These are phyloP conservation scores for Rallus limicola DNA, from an alignment of 2,113 vertebrate genomes.

Conservation along the genomic window DNA sequence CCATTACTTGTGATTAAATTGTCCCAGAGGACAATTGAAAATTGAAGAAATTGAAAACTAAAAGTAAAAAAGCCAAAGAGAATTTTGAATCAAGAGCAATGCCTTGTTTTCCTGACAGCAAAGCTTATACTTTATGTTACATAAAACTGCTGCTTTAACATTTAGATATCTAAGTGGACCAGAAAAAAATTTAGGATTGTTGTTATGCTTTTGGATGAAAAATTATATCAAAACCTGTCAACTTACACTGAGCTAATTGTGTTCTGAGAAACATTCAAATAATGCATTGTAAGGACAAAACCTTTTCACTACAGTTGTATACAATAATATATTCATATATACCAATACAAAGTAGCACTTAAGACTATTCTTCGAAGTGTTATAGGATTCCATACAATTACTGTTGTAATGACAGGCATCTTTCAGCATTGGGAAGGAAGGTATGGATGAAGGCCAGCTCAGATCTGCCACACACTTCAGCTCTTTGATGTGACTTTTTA, in stretches of 20 bases:
- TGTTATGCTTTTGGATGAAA: neutral
- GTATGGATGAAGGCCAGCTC: neutral
- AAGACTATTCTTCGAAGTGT: neutral
- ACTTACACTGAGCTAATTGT: neutral
- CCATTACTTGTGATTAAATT: neutral
- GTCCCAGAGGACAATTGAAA: neutral
- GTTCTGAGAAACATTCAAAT: neutral
- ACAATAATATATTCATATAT: neutral
- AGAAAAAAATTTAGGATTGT: neutral
- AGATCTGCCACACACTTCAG: neutral
- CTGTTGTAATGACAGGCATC: neutral
- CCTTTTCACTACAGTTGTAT: neutral
- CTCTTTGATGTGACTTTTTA: neutral
- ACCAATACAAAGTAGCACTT: neutral
- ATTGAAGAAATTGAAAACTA: neutral
- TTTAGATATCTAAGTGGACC: neutral
- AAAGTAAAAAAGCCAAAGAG: neutral
- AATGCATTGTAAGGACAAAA: neutral
- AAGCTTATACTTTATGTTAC: neutral
- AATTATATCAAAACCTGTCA: neutral
- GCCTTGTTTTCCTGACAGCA: neutral
- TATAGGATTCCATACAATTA: neutral
- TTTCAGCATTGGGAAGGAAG: neutral
- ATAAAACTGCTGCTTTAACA: neutral
- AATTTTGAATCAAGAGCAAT: neutral